These are phyloP conservation scores for Atrichornis clamosus DNA, from an alignment of 2,113 vertebrate genomes.

Conservation along the genomic window DNA sequence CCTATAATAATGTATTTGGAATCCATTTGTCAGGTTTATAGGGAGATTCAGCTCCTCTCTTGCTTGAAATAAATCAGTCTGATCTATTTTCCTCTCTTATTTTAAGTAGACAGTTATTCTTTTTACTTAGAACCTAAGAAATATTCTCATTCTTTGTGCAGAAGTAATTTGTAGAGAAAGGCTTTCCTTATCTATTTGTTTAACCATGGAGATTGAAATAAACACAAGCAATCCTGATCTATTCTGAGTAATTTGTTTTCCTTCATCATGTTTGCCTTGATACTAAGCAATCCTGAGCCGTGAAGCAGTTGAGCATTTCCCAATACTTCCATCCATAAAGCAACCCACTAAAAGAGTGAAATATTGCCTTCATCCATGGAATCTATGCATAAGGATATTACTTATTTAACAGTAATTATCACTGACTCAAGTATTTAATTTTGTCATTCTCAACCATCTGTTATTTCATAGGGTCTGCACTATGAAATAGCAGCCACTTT, in stretches of 20 bases:
- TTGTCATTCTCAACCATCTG: neutral
- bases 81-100: neutral
- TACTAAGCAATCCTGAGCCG: neutral
- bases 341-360: neutral
- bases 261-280: neutral
- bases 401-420: constrained; percentile 6
- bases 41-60: neutral
- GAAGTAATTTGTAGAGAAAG: neutral
- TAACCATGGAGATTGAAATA: neutral
- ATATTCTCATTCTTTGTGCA: neutral
- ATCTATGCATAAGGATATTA: neutral
- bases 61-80: constrained; percentile 20
- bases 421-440: neutral
- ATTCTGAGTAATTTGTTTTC: neutral
- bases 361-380: neutral
- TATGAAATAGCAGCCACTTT: neutral
- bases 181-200: neutral
- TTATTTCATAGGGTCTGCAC: neutral
- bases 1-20: neutral
- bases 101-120: neutral
- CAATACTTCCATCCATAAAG: neutral
- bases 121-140: neutral
- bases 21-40: neutral
- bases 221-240: neutral
- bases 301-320: neutral